A percentile compares a stretch with the other conserved stretches of the same genome.
phyloP scores from a whole-genome alignment of 2,888 invertebrate genomes.

The Diarsia rubi region DNA sequence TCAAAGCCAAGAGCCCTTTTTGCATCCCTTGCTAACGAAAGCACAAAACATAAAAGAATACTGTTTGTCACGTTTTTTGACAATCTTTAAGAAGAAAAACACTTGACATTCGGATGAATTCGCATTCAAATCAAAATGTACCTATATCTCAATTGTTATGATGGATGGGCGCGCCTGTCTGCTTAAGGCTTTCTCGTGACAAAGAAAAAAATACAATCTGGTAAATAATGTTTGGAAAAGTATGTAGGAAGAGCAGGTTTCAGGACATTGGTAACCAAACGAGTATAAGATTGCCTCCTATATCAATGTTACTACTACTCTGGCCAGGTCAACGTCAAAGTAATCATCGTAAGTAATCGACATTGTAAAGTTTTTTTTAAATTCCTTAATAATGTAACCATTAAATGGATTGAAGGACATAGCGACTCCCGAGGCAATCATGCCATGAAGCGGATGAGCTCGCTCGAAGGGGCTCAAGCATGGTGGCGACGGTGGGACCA shows the following conservation, averaged over 20 bases:
- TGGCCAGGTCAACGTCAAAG: neutral
- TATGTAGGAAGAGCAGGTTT: neutral
- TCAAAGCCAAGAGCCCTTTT: conserved; percentile 25
- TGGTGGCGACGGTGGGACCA: no score
- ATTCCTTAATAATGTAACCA: no score
- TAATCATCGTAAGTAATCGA: no score
- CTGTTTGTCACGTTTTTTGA: conserved; percentile 9
- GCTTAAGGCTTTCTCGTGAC: conserved; percentile 9
- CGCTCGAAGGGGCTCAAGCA: no score
- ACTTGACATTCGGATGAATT: conserved; percentile 39
- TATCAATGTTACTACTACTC: neutral
- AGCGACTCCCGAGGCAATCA: no score
- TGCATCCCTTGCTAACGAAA: conserved; percentile 7
- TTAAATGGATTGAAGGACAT: no score
- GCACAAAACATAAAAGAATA: conserved; percentile 27
- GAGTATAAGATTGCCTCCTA: neutral
- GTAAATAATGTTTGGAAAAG: conserved; percentile 1
- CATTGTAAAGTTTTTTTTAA: no score
- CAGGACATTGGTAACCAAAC: neutral
- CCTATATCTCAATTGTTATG: conserved; percentile 43
- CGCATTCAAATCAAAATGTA: conserved; percentile 53
- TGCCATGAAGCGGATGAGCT: no score
- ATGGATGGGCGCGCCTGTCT: conserved; percentile 47
- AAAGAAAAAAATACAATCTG: conserved; percentile 17
- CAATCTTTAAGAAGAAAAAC: conserved; percentile 18